Base-by-base conservation (phyloP, 2,113 vertebrate genomes). In the Strix uralensis region DNA sequence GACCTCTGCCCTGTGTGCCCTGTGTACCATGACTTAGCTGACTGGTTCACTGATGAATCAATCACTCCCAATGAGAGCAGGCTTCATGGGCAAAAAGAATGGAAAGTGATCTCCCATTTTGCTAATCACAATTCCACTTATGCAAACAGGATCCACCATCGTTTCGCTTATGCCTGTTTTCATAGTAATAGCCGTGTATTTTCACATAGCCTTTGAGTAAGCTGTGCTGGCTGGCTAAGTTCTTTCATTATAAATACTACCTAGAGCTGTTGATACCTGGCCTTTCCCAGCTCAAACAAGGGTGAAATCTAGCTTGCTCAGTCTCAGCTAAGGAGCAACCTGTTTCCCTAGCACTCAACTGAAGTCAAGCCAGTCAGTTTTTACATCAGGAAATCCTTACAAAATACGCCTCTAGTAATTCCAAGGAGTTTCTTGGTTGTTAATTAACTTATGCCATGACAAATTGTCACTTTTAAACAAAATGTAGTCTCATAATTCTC, bases 61-160 rank as follows among this genome's bases (percentile, higher is more conserved):
- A 57, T 86, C 70, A 47, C 74, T 95, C 57, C n/a, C 5, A 21
- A 66, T 52, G 77, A 95, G 70, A 92, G 75, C 51, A n/a, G 40
- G 7, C 42, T 82, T 85, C 1, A 0, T 65, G 38, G 51, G 88
- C 70, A 75, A 90, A 92, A 34, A 74, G 88, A 93, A 96, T 78
- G 65, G 81, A 96, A 97, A 94, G 44, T 30, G 62, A 86, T 83
- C 54, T 49, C 69, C 95, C 5, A 0, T 79, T 84, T 78, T 90
- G 91, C 84, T 96, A 93, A 97, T 89, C 69, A 51, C 46, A 93
- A 88, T 96, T 85, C 92, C 16, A 88, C 26, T 94, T 97, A 85
- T 73, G 80, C 66, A 95, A 93, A 96, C 0, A 0, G 36, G 15
- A 82, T 70, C 18, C 62, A 15, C 32, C 25, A 12, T 44, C 11